phyloP scores from a whole-genome alignment of 2,888 invertebrate species.

The Galeopsomyia nigrocyanea region DNA sequence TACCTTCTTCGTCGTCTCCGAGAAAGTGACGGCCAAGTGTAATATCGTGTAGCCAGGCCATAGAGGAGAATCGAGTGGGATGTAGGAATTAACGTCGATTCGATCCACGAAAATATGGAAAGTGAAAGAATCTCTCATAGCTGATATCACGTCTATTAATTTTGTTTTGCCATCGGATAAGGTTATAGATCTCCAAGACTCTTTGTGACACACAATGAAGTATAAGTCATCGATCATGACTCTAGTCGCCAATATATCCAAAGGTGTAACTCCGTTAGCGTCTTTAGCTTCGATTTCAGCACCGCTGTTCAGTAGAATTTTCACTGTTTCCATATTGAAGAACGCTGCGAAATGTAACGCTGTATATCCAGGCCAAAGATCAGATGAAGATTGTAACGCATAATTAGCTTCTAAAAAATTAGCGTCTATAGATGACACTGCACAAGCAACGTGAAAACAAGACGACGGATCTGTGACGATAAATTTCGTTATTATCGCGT shows the following conservation, averaged over 20 bases:
- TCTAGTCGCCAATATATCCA: not conserved
- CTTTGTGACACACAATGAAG: not conserved
- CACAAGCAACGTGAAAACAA: not conserved
- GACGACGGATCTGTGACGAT: not conserved
- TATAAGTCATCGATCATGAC: not conserved
- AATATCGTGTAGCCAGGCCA: not conserved
- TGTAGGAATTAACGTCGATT: not conserved
- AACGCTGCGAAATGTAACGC: conserved; percentile 20
- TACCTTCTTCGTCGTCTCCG: not conserved
- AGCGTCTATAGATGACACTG: no score
- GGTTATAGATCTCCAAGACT: not conserved
- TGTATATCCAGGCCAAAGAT: conserved; percentile 3
- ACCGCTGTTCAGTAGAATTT: not conserved
- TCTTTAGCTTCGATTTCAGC: no score
- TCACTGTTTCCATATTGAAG: not conserved
- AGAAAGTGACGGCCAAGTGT: not conserved
- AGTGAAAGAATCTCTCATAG: not conserved
- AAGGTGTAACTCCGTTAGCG: conserved; percentile 1
- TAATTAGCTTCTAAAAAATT: not conserved
- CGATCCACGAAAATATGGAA: not conserved
- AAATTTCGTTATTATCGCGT: not conserved
- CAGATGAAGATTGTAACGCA: no score
- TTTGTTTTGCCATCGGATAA: no score
- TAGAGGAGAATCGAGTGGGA: not conserved
- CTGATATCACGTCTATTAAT: no score